These are phyloP conservation scores for Paedocypris sp. DNA, from an alignment of 2,113 vertebrate species.

Conservation along the genomic window DNA sequence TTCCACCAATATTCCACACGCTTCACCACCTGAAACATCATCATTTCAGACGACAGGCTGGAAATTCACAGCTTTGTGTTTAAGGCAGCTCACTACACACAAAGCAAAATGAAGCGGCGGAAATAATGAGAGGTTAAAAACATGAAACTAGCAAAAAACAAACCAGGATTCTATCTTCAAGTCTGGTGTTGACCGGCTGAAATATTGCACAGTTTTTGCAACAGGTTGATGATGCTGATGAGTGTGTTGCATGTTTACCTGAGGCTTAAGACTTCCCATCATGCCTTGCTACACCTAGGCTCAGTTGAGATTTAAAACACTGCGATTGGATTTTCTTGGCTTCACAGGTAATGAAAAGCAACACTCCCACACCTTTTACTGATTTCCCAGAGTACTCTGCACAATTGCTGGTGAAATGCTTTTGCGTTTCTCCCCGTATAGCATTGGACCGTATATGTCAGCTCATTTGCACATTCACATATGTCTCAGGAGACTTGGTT, in stretches of 20 bases:
- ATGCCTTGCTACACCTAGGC: conserved; percentile 10
- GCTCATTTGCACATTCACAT: conserved; percentile 11
- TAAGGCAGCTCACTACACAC: conserved; percentile 37
- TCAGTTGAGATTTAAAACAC: conserved; percentile 26
- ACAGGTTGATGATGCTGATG: too few relatives aligned
- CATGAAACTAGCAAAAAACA: neutral
- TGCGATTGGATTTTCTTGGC: conserved; percentile 35
- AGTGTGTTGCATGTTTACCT: too few relatives aligned
- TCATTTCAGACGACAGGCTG: conserved; percentile 43
- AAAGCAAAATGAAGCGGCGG: conserved; percentile 3
- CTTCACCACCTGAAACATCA: conserved; percentile 30
- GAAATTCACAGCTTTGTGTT: conserved; percentile 52
- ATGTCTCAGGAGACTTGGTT: neutral
- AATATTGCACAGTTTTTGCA: neutral
- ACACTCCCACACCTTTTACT: conserved; percentile 19
- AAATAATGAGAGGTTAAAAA: neutral
- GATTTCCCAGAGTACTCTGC: conserved; percentile 34
- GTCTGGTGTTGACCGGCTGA: too few relatives aligned
- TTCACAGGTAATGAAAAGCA: conserved; percentile 36
- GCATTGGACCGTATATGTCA: neutral
- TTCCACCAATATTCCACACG: conserved; percentile 23
- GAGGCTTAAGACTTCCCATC: conserved; percentile 17
- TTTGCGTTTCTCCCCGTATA: neutral
- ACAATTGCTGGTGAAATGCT: neutral
- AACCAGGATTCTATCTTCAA: too few relatives aligned